Evolutionary conservation across 2,113 vertebrate species (phyloP), one percentile per base, ranked within the genome.

Genomic region (Oceanites oceanicus): DNA sequence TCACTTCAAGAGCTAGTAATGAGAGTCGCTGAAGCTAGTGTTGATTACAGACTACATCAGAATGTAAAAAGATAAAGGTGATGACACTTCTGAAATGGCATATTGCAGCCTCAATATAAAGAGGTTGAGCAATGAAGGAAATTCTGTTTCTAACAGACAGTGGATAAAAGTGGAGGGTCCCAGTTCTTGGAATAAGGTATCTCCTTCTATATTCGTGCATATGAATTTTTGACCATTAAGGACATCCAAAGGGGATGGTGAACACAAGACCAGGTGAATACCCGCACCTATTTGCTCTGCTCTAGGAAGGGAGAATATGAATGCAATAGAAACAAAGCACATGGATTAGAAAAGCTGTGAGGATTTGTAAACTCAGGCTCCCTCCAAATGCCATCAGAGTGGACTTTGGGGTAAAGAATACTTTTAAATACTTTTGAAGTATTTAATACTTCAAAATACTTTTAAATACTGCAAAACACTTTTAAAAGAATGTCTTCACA

Each of bases 1-100:
- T 95, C 97, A 96, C 97, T 98, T 98, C 97, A 97, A 97, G 98
- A 97, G 97, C 97, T 80, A 87, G 97, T 98, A 97, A 97, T 97
- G 97, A 98, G 97, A 97, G 96, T 92, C 56, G 42, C 97, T 97
- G 96, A 96, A 94, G 96, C 95, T 92, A 18, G 80, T 84, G 71
- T 96, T 97, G 97, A 97, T 95, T 98, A 92, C 97, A 97, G 96
- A 91, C 95, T 83, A 85, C 94, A 83, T 59, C 97, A 86, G 97
- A 97, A 97, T 97, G 96, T 89, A 56, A 97, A 97, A 96, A 95
- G 88, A 97, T 86, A 70, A 95, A 97, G 96, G 97, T 96, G 95
- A 94, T 53, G 47, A 79, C 92, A 72, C 81, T 81, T 89, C 80
- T 97, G 96, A 97, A 95, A 93, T 78, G 45, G 90, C 10, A 0